Conservation (phyloP, 2,797 vertebrate genomes). For the Gymnothorax javanicus region DNA sequence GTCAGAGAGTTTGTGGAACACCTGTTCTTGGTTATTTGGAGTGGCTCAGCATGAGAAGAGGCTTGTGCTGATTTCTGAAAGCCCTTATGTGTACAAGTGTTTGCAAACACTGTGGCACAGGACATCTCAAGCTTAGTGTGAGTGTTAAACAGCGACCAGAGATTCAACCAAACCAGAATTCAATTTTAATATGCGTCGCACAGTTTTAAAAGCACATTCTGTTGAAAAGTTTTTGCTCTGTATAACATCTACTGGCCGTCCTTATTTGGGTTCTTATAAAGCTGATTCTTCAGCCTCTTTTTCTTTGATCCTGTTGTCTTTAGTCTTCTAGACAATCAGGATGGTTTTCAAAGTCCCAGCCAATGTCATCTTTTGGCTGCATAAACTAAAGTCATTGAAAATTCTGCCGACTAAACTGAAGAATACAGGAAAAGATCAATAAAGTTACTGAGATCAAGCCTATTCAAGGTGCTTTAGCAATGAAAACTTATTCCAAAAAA, state of each 20-base stretch:
- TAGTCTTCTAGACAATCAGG: not conserved
- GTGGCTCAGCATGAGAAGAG: not conserved
- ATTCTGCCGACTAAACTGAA: not conserved
- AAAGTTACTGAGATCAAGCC: not conserved
- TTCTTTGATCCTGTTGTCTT: not conserved
- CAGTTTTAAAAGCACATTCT: not conserved
- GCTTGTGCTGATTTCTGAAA: not conserved
- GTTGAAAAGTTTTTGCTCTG: not conserved
- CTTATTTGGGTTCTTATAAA: not conserved
- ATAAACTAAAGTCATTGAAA: not conserved
- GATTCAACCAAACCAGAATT: not conserved
- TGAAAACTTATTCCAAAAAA: conserved; percentile 17
- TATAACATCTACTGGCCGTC: not conserved
- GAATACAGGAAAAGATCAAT: not conserved
- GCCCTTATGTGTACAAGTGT: conserved; percentile 5
- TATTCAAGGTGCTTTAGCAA: conserved; percentile 3
- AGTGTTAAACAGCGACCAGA: not conserved
- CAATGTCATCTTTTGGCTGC: not conserved
- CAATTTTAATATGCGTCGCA: too few relatives aligned
- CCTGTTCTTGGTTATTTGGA: not conserved
- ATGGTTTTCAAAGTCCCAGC: not conserved
- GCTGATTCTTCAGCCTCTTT: not conserved
- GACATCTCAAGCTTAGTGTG: not conserved
- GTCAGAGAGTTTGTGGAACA: not conserved
- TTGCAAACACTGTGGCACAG: not conserved